phyloP scores from a whole-genome alignment of 2,113 vertebrate genomes.

The Microcebus murinus region DNA sequence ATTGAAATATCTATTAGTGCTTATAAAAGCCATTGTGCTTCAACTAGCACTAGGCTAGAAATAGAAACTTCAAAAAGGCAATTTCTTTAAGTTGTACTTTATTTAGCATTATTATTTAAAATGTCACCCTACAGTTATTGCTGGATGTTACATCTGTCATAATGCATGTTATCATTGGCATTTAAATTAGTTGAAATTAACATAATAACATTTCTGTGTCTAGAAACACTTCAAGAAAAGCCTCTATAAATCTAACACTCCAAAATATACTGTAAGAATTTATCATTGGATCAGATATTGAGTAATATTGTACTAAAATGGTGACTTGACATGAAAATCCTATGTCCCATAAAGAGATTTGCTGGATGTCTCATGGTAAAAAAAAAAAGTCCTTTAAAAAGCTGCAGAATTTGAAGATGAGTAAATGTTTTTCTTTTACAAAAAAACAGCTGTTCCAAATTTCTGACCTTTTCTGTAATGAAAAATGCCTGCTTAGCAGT shows the following conservation, averaged over 20 bases:
- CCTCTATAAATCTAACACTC: neutral
- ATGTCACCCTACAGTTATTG: neutral
- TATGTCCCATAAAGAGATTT: neutral
- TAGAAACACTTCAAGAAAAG: slow-evolving; percentile 9
- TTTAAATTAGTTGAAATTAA: neutral
- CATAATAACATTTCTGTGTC: neutral
- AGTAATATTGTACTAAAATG: neutral
- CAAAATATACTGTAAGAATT: neutral
- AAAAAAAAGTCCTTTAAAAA: neutral
- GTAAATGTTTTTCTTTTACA: slow-evolving; percentile 35
- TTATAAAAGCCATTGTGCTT: neutral
- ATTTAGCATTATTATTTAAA: neutral
- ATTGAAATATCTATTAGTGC: slow-evolving; percentile 9
- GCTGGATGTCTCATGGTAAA: neutral
- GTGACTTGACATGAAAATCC: neutral
- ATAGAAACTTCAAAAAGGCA: neutral
- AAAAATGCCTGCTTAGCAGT: slow-evolving; percentile 62
- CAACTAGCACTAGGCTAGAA: neutral
- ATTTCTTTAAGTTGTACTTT: neutral
- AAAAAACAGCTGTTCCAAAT: slow-evolving; percentile 50
- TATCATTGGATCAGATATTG: neutral
- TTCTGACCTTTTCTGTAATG: slow-evolving; percentile 65
- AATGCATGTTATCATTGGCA: neutral
- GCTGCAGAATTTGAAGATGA: slow-evolving; percentile 13
- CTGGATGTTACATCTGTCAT: neutral